phyloP scores from a whole-genome alignment of 2,888 invertebrate species.

The Raillietiella orientalis region DNA sequence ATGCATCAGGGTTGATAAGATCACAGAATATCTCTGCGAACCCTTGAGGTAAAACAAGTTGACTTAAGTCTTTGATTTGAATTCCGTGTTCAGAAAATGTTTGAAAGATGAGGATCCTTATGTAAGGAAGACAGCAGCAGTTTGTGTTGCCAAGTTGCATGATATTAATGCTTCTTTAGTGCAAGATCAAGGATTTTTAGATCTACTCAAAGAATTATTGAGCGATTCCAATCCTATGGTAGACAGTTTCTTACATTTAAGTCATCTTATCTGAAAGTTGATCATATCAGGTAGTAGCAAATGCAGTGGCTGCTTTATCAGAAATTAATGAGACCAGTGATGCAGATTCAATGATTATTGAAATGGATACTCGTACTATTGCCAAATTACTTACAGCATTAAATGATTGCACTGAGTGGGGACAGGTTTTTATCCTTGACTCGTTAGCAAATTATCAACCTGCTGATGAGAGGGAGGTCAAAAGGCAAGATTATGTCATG shows the following conservation, averaged over 20 bases:
- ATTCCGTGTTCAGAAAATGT: slow-evolving; percentile 15
- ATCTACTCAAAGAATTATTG: slow-evolving; percentile 75
- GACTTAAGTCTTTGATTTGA: no score
- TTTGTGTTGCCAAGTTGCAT: slow-evolving; percentile 93
- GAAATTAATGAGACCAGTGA: slow-evolving; percentile 94
- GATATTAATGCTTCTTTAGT: slow-evolving; percentile 51
- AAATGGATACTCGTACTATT: slow-evolving; percentile 88
- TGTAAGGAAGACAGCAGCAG: slow-evolving; percentile 93
- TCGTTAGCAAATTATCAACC: slow-evolving; percentile 89
- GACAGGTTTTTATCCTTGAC: slow-evolving; percentile 92
- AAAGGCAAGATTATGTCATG: slow-evolving; percentile 24
- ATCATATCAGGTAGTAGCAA: slow-evolving; percentile 58
- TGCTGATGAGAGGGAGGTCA: slow-evolving; percentile 85
- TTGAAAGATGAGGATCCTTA: slow-evolving; percentile 73
- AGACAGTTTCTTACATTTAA: slow-evolving; percentile 5
- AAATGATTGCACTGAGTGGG: slow-evolving; percentile 98
- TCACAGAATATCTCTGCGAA: slow-evolving; percentile 95
- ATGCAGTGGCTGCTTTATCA: slow-evolving; percentile 89
- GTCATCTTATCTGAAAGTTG: no score
- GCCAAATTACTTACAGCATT: slow-evolving; percentile 91
- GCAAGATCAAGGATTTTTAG: slow-evolving; percentile 75
- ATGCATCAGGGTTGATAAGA: slow-evolving; percentile 96
- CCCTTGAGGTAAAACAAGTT: slow-evolving; percentile 86
- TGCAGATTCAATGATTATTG: slow-evolving; percentile 72
- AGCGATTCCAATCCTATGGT: slow-evolving; percentile 99